A percentile compares a stretch with the other conserved stretches of the same genome.
Evolutionary conservation across 2,113 vertebrate genomes (phyloP).

Genomic region (Tauraco erythrolophus): DNA sequence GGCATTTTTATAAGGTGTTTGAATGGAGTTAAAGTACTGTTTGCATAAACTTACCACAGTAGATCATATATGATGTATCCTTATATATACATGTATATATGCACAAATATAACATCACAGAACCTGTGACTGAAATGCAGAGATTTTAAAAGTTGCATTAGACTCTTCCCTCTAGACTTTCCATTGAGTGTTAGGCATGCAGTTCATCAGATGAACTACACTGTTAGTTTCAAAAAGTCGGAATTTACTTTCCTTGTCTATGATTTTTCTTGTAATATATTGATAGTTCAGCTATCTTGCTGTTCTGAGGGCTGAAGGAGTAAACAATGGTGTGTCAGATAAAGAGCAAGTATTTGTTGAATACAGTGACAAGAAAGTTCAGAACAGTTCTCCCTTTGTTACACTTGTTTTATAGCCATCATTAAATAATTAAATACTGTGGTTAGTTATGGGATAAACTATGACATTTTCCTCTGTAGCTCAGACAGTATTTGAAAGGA

Average conservation of each 20-base stretch:
- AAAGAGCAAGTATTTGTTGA: conserved; percentile 34
- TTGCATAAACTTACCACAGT: background rate
- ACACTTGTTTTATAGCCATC: background rate
- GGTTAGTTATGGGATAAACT: background rate
- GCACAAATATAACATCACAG: background rate
- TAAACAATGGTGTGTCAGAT: conserved; percentile 1
- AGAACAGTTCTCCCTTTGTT: conserved; percentile 24
- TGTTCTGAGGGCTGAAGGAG: background rate
- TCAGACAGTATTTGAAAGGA: conserved; percentile 7
- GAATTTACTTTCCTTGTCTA: conserved; percentile 10
- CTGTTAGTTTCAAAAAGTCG: conserved; percentile 8
- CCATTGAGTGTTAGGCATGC: background rate
- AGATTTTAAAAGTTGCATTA: background rate
- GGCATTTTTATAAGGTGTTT: background rate
- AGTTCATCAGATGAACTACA: background rate
- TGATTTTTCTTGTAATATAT: conserved; percentile 6
- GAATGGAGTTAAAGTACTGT: background rate
- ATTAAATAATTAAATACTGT: conserved; percentile 43
- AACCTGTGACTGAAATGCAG: background rate
- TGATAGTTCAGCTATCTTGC: background rate
- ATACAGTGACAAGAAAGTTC: conserved; percentile 20
- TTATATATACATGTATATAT: background rate
- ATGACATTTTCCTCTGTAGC: background rate
- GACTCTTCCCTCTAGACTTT: background rate
- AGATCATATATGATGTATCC: background rate